Percentiles rank a stretch among this genome's conserved stretches.
Conservation (phyloP, 1,140 invertebrate genomes). For the Pseudachorutes palmiensis region DNA sequence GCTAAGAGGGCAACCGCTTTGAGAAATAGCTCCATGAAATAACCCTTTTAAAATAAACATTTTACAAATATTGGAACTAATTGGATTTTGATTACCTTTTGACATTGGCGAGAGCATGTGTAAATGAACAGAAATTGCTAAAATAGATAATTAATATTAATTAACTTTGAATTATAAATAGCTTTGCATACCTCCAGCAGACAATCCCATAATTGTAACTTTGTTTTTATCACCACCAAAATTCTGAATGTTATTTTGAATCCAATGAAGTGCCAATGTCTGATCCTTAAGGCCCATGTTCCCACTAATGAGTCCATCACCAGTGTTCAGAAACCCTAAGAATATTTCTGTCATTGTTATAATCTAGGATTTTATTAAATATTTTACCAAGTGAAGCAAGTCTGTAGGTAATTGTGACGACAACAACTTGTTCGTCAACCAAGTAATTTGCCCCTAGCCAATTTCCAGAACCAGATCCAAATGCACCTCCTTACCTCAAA, state of each 20-base stretch:
- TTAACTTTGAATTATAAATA: neutral
- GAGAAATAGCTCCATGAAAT: constrained; percentile 22
- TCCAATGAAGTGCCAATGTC: constrained; percentile 46
- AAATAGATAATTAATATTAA: constrained; percentile 43
- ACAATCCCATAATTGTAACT: neutral
- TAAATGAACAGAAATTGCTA: neutral
- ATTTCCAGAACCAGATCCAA: neutral
- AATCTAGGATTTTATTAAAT: neutral
- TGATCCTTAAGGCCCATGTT: constrained; percentile 29
- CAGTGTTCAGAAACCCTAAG: constrained; percentile 40
- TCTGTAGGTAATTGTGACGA: constrained; percentile 12
- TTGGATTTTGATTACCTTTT: neutral
- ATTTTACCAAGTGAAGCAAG: constrained; percentile 5
- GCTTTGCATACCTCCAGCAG: neutral
- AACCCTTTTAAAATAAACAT: constrained; percentile 11
- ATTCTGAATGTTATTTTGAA: constrained; percentile 47
- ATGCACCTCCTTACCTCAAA: neutral
- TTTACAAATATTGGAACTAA: neutral
- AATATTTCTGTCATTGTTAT: neutral
- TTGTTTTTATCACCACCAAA: constrained; percentile 11
- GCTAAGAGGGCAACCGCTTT: constrained; percentile 19
- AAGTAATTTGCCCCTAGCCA: constrained; percentile 4
- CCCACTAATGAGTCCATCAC: constrained; percentile 40
- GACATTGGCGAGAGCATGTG: neutral
- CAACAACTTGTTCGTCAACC: constrained; percentile 30